These are phyloP conservation scores for Vanessa atalanta DNA, from an alignment of 1,140 invertebrate genomes.

Conservation along the genomic window DNA sequence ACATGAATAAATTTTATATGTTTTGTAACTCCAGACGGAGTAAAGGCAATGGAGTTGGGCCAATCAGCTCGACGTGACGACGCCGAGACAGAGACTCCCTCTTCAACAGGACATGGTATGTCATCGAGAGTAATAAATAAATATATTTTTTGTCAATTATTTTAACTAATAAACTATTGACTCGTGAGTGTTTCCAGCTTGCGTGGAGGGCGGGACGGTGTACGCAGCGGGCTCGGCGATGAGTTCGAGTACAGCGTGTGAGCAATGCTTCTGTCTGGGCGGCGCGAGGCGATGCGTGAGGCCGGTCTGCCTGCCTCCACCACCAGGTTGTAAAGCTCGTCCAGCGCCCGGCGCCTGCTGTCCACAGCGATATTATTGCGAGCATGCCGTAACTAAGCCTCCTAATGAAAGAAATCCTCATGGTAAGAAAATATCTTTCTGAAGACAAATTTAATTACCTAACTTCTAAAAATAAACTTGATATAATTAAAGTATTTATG, in stretches of 20 bases:
- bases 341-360: slow-evolving; percentile 90
- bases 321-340: slow-evolving; percentile 86
- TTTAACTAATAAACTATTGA: slow-evolving; percentile 22
- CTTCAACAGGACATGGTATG: slow-evolving; percentile 53
- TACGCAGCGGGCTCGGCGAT: slow-evolving; percentile 93
- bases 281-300: slow-evolving; percentile 89
- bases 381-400: slow-evolving; percentile 65
- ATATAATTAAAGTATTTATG: too few relatives aligned
- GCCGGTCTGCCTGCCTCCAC: slow-evolving; percentile 89
- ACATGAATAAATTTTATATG: too few relatives aligned
- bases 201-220: slow-evolving; percentile 86
- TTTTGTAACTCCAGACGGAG: slow-evolving; percentile 49
- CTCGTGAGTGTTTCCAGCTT: slow-evolving; percentile 81
- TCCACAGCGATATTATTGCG: slow-evolving; percentile 91
- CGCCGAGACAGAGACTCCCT: slow-evolving; percentile 40
- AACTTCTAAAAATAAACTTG: too few relatives aligned
- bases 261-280: slow-evolving; percentile 93
- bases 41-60: slow-evolving; percentile 47
- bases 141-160: neutral
- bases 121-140: slow-evolving; percentile 14
- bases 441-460: too few relatives aligned
- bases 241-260: slow-evolving; percentile 88
- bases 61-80: slow-evolving; percentile 46
- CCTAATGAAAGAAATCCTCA: slow-evolving; percentile 44
- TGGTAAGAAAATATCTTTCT: slow-evolving; percentile 39